Conservation (phyloP, 2,797 vertebrate species). For the Psittacula echo region DNA sequence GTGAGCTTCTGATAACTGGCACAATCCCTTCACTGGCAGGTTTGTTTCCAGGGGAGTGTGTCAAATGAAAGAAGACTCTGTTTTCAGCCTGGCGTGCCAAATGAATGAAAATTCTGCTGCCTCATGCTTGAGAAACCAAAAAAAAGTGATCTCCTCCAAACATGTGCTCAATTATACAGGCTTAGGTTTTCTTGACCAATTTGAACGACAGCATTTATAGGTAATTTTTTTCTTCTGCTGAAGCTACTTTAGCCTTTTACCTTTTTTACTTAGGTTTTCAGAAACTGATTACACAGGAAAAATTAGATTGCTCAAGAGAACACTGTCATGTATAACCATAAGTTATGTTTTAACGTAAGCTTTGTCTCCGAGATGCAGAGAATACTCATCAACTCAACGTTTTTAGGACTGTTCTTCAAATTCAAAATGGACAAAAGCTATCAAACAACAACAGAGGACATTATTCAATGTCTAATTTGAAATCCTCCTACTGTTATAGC, state of each 20-base stretch:
- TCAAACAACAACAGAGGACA: not conserved
- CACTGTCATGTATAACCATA: not conserved
- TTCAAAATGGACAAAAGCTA: not conserved
- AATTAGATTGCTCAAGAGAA: not conserved
- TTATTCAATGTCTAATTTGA: not conserved
- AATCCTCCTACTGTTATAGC: not conserved
- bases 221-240: not conserved
- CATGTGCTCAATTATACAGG: not conserved
- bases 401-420: not conserved
- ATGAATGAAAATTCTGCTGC: conserved; percentile 71
- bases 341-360: not conserved
- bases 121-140: conserved; percentile 60
- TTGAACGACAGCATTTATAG: not conserved
- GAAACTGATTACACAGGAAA: not conserved
- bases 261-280: not conserved
- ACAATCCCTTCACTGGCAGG: conserved; percentile 54
- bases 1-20: conserved; percentile 61
- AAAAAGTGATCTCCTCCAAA: conserved; percentile 20
- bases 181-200: not conserved
- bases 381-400: not conserved
- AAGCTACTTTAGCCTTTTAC: not conserved
- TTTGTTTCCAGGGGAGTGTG: conserved; percentile 62
- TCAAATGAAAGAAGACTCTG: conserved; percentile 59
- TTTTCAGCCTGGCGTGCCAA: conserved; percentile 50
- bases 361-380: not conserved